Evolutionary conservation across 2,888 invertebrate genomes (phyloP).

Genomic region (Drosophila dives): DNA sequence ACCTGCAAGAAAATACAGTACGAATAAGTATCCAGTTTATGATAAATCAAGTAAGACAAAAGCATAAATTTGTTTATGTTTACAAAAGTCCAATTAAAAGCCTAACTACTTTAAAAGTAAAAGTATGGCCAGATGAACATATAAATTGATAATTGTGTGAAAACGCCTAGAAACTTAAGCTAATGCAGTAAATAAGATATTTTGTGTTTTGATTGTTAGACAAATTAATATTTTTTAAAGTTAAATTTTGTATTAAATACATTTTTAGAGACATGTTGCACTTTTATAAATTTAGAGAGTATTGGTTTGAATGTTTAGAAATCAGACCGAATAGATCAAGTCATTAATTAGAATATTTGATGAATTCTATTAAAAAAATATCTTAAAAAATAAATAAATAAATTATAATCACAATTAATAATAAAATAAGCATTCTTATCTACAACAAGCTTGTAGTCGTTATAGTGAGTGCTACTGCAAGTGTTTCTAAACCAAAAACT

Average conservation of each 20-base stretch:
- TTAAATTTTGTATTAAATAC: neutral
- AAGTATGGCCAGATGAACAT: constrained; percentile 5
- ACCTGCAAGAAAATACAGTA: constrained; percentile 85
- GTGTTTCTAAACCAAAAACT: constrained; percentile 53
- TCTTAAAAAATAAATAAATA: neutral
- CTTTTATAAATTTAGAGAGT: neutral
- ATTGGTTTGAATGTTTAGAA: neutral
- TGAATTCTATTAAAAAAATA: too few relatives aligned
- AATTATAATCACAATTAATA: neutral
- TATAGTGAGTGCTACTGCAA: constrained; percentile 25
- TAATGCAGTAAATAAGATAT: neutral
- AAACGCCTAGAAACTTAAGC: neutral
- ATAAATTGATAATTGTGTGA: neutral
- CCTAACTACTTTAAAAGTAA: constrained; percentile 28
- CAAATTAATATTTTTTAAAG: neutral
- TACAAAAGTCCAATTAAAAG: constrained; percentile 30
- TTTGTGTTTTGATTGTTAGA: neutral
- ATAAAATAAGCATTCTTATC: neutral
- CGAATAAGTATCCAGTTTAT: neutral
- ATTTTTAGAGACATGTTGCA: neutral
- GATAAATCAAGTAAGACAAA: neutral
- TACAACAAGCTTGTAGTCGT: constrained; percentile 5
- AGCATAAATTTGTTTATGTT: constrained; percentile 39
- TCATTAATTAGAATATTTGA: neutral
- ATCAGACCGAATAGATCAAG: neutral